Percentiles rank a stretch among this genome's conserved stretches.
Evolutionary conservation across 2,113 vertebrate genomes (phyloP).

Genomic region (Strix uralensis): DNA sequence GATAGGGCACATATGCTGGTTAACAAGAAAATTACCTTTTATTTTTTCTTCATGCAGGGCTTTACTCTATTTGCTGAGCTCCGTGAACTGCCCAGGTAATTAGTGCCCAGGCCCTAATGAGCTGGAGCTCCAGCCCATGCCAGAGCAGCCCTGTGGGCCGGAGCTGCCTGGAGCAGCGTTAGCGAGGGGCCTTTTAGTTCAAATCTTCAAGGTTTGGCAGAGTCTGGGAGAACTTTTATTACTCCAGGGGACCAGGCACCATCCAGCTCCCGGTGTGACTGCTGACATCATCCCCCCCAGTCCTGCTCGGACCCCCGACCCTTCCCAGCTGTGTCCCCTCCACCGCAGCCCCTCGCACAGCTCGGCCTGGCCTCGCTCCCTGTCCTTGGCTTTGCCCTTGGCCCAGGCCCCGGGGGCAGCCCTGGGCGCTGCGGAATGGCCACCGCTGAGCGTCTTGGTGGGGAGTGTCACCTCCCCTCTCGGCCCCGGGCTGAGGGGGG

Average conservation of each 20-base stretch:
- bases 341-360: background rate
- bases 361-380: rapidly evolving
- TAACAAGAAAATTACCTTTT: background rate
- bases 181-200: rapidly evolving
- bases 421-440: rapidly evolving
- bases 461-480: rapidly evolving
- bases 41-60: background rate
- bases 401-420: rapidly evolving
- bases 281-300: background rate
- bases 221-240: background rate
- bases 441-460: rapidly evolving
- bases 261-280: background rate
- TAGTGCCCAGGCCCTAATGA: rapidly evolving
- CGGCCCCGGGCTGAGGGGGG: background rate
- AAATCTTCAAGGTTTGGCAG: background rate
- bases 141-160: background rate
- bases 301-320: rapidly evolving
- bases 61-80: background rate
- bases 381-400: background rate
- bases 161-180: rapidly evolving
- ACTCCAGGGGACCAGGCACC: background rate
- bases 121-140: rapidly evolving
- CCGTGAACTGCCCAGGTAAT: background rate
- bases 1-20: rapidly evolving
- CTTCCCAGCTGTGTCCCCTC: background rate